Conservation (phyloP, 2,888 invertebrate species). For the Odontothrips loti region DNA sequence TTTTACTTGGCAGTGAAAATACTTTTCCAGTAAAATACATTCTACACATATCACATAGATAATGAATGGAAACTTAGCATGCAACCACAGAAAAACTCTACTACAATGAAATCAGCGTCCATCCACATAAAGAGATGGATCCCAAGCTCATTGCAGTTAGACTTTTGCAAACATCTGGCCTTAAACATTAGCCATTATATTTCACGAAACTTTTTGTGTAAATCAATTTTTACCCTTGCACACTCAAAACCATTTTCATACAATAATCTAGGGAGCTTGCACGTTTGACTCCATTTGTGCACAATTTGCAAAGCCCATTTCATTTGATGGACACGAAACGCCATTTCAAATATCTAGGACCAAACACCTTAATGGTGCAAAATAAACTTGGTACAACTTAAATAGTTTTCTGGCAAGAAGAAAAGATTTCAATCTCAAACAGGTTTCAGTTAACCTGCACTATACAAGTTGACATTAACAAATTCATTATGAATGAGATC, state of each 20-base stretch:
- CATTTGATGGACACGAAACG: too few species aligned
- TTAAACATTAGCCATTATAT: background rate
- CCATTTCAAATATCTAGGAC: too few species aligned
- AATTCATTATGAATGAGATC: background rate
- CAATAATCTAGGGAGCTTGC: too few species aligned
- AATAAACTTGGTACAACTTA: too few species aligned
- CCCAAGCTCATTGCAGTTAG: background rate
- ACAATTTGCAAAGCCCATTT: too few species aligned
- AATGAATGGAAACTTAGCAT: background rate
- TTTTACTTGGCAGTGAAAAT: slow-evolving; percentile 8
- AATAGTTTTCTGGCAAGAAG: too few species aligned
- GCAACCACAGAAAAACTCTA: background rate
- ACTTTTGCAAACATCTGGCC: background rate
- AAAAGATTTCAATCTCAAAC: too few species aligned
- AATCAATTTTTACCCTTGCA: background rate
- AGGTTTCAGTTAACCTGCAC: too few species aligned
- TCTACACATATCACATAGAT: background rate
- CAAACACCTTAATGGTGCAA: too few species aligned
- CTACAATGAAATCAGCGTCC: background rate
- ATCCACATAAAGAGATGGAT: background rate
- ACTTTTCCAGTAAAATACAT: background rate
- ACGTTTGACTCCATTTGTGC: too few species aligned
- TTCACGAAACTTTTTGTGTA: background rate
- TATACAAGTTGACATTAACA: background rate
- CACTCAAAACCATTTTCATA: background rate